phyloP scores from a whole-genome alignment of 2,113 vertebrate genomes.

The Macroglossus sobrinus region DNA sequence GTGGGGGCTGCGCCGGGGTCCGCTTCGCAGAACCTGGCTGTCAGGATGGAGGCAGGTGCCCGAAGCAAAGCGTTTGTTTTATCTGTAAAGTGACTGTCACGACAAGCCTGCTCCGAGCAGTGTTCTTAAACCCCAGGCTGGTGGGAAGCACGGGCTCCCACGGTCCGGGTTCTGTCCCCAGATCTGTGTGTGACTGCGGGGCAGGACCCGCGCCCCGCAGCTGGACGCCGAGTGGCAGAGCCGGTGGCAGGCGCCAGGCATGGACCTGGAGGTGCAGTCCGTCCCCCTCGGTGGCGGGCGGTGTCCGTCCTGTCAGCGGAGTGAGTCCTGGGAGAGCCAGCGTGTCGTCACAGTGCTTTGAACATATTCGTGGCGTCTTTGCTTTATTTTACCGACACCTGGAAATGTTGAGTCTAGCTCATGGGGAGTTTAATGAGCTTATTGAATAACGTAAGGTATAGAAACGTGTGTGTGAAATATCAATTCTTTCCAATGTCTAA shows the following conservation, averaged over 20 bases:
- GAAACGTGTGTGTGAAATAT: background rate
- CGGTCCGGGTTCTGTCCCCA: too few species aligned
- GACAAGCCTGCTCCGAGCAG: too few species aligned
- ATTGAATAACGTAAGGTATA: background rate
- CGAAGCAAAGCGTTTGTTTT: too few species aligned
- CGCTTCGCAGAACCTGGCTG: too few species aligned
- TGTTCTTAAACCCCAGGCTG: too few species aligned
- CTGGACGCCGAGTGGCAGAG: background rate
- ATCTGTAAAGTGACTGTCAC: too few species aligned
- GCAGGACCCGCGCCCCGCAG: slow-evolving; percentile 7
- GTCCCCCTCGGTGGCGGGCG: too few species aligned
- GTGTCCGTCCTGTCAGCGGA: background rate
- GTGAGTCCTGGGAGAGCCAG: background rate
- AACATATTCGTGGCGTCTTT: background rate
- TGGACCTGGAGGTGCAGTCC: too few species aligned
- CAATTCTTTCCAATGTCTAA: background rate
- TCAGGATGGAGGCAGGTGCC: too few species aligned
- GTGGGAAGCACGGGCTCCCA: too few species aligned
- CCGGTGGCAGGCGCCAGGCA: rapidly evolving
- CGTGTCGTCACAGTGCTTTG: background rate
- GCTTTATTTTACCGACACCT: background rate
- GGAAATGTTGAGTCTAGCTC: background rate
- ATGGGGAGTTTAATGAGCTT: background rate
- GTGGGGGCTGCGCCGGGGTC: too few species aligned
- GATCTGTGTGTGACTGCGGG: too few species aligned